phyloP scores from a whole-genome alignment of 2,797 vertebrate genomes.

The Phrynocephalus forsythii region DNA sequence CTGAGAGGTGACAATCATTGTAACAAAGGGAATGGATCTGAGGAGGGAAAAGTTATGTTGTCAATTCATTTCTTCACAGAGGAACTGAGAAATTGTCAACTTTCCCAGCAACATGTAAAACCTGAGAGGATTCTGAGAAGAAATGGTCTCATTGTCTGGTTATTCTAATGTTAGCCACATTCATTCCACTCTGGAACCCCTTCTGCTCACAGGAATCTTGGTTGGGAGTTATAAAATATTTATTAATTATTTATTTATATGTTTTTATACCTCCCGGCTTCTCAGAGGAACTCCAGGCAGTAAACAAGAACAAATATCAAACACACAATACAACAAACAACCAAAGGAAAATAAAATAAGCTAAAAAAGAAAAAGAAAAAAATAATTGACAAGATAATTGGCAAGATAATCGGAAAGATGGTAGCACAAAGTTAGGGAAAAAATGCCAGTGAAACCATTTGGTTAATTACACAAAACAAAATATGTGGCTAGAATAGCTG shows the following conservation, averaged over 20 bases:
- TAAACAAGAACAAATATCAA: no score
- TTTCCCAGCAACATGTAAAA: neutral
- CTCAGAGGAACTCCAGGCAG: no score
- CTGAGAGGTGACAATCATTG: slow-evolving; percentile 84
- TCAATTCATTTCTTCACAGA: slow-evolving; percentile 17
- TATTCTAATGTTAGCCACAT: neutral
- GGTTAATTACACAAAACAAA: slow-evolving; percentile 24
- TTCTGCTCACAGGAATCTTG: neutral
- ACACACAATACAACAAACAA: no score
- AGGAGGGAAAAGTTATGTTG: neutral
- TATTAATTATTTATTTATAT: no score
- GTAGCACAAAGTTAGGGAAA: no score
- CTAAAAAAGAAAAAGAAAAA: no score
- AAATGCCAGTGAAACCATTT: neutral
- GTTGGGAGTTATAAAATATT: neutral
- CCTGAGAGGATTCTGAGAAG: neutral
- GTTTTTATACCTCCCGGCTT: no score
- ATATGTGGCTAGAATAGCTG: neutral
- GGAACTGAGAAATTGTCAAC: neutral
- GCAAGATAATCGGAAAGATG: no score
- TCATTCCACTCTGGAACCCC: neutral
- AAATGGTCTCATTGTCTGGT: no score
- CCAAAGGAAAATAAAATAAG: no score
- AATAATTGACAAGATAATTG: no score
- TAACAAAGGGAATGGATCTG: slow-evolving; percentile 88